phyloP scores from a whole-genome alignment of 2,888 invertebrate species.

The Bimastos eiseni region DNA sequence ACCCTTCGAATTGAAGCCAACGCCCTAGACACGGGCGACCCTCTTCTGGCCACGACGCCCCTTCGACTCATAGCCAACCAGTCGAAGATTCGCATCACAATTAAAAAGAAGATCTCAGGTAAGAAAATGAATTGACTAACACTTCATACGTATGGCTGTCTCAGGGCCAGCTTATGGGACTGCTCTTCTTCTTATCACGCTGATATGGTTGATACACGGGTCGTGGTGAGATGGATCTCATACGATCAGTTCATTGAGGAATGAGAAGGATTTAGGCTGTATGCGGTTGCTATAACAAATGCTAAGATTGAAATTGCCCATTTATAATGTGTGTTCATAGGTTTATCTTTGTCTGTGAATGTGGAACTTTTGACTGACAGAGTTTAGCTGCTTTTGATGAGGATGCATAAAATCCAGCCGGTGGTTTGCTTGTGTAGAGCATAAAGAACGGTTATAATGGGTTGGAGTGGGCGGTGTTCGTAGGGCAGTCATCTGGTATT shows the following conservation, averaged over 20 bases:
- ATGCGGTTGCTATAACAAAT: too few species aligned
- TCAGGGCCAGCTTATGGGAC: too few species aligned
- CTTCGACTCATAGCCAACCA: constrained; percentile 88
- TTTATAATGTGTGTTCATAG: neutral
- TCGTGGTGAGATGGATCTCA: too few species aligned
- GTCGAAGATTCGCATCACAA: constrained; percentile 88
- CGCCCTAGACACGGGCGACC: constrained; percentile 66
- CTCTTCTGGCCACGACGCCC: constrained; percentile 69
- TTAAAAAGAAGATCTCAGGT: constrained; percentile 90
- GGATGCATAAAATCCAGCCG: neutral
- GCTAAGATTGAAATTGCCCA: neutral
- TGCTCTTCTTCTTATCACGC: too few species aligned
- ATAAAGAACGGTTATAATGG: neutral
- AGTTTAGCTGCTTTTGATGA: neutral
- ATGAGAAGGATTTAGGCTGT: too few species aligned
- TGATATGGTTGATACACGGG: too few species aligned
- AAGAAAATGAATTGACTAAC: constrained; percentile 36
- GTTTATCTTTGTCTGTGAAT: neutral
- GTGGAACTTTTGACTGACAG: neutral
- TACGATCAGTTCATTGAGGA: too few species aligned
- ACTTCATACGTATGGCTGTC: neutral
- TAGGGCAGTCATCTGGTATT: neutral
- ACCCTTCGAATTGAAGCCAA: constrained; percentile 92
- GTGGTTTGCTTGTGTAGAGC: neutral
- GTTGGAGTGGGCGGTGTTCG: neutral